These are phyloP conservation scores for Haplotaxodon microlepis DNA, from an alignment of 2,113 vertebrate genomes.

Conservation along the genomic window DNA sequence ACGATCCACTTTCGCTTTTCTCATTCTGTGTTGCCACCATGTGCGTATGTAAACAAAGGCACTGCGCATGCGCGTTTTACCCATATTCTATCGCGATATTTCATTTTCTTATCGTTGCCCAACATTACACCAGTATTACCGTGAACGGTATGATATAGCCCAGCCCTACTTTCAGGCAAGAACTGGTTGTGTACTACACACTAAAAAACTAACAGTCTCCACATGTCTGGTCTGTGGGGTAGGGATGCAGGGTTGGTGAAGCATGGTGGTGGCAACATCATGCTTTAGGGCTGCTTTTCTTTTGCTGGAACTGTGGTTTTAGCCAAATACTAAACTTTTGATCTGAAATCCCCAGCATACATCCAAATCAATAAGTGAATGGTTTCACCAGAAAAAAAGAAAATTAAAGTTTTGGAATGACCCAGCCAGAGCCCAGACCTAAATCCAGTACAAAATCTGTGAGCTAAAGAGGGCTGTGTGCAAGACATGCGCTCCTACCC, in stretches of 20 bases:
- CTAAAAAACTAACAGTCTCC: not conserved
- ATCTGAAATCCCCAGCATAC: rapidly evolving
- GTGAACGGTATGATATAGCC: rapidly evolving
- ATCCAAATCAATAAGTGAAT: not conserved
- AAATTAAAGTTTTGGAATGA: not conserved
- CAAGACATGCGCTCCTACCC: not conserved
- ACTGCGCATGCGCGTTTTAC: rapidly evolving
- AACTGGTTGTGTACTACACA: not conserved
- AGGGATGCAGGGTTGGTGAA: not conserved
- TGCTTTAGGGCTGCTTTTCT: not conserved
- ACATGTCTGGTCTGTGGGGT: not conserved
- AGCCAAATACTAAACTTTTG: not conserved
- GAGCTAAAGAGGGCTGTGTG: not conserved
- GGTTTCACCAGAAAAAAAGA: not conserved
- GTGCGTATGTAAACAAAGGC: rapidly evolving
- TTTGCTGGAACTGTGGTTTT: not conserved
- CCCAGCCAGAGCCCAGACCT: not conserved
- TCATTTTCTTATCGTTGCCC: rapidly evolving
- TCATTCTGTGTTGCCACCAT: rapidly evolving
- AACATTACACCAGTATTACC: rapidly evolving
- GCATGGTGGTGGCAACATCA: not conserved
- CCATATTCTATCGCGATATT: not conserved
- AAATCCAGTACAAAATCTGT: not conserved
- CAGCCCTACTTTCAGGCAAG: not conserved
- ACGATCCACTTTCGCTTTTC: rapidly evolving